Evolutionary conservation across 2,113 vertebrate species (phyloP).

Genomic region (Aptenodytes patagonicus): DNA sequence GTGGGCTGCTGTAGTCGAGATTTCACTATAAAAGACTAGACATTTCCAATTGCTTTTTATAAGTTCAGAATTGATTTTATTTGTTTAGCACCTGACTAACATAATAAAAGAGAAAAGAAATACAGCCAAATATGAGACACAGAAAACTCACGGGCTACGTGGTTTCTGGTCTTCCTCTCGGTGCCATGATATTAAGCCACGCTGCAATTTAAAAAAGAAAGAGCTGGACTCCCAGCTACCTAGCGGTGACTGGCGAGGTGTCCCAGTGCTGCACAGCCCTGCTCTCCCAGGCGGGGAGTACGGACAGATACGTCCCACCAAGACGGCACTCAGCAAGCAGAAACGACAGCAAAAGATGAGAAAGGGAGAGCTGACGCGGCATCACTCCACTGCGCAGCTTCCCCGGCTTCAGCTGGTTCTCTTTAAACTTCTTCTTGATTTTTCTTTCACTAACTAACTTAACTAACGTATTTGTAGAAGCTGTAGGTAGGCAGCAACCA

Average conservation of each 20-base stretch:
- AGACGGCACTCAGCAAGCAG: neutral
- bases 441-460: neutral
- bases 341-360: neutral
- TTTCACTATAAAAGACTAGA: slow-evolving; percentile 69
- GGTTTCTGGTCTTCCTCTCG: neutral
- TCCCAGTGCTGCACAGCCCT: neutral
- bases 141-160: neutral
- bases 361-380: neutral
- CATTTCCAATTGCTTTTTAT: slow-evolving; percentile 73
- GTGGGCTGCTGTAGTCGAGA: slow-evolving; percentile 63
- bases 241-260: neutral
- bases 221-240: neutral
- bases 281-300: neutral
- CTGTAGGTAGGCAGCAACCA: neutral
- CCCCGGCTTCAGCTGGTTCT: neutral
- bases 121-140: neutral
- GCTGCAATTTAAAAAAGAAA: neutral
- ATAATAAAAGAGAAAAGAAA: slow-evolving; percentile 22
- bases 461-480: neutral
- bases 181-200: neutral
- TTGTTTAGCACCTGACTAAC: slow-evolving; percentile 60
- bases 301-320: neutral
- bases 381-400: neutral
- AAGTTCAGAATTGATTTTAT: slow-evolving; percentile 72
- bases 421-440: neutral